These are phyloP conservation scores for Rhodinocichla rosea DNA, from an alignment of 2,113 vertebrate genomes.

Conservation along the genomic window DNA sequence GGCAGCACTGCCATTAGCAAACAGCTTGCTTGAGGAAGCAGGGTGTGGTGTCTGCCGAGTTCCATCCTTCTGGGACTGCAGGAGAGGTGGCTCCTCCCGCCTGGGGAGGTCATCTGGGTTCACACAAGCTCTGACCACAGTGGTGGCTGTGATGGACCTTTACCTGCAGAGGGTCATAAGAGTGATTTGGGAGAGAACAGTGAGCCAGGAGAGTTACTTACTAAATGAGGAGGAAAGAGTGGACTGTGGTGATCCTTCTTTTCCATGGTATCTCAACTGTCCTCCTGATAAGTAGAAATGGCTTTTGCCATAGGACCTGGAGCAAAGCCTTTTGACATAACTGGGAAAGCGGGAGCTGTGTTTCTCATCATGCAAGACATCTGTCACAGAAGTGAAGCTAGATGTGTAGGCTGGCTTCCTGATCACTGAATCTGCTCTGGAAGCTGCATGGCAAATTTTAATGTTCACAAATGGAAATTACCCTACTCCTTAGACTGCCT, in stretches of 20 bases:
- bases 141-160: background rate
- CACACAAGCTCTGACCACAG: background rate
- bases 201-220: background rate
- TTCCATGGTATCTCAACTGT: background rate
- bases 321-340: background rate
- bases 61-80: background rate
- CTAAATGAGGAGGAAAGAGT: background rate
- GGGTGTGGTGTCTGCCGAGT: background rate
- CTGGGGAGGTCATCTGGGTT: background rate
- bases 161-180: background rate
- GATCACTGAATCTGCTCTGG: background rate
- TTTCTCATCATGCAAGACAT: background rate
- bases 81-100: background rate
- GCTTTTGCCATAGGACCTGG: rapidly evolving
- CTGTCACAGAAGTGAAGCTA: background rate
- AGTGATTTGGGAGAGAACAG: background rate
- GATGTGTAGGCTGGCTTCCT: background rate
- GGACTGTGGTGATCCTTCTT: background rate
- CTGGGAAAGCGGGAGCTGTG: background rate
- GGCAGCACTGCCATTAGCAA: background rate
- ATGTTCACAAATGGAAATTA: background rate
- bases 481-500: background rate
- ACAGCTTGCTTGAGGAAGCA: background rate
- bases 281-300: background rate
- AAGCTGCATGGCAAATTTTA: background rate